Evolutionary conservation across 2,888 invertebrate species (phyloP).

Genomic region (Trilocha varians): DNA sequence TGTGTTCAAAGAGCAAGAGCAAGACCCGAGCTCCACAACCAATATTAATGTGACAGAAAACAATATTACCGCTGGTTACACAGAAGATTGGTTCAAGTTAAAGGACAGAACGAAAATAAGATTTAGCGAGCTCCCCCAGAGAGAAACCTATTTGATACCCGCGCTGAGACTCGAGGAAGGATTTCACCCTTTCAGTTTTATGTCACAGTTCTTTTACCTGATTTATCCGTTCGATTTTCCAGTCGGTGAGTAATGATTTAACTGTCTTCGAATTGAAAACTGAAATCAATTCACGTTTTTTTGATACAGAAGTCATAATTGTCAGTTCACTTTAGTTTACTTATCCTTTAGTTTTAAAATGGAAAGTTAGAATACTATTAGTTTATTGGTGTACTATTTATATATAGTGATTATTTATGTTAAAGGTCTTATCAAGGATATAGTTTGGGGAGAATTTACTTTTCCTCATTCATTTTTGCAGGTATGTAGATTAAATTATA

Average conservation of each 20-base stretch:
- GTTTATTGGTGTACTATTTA: conserved; percentile 4
- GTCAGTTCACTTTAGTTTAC: no score
- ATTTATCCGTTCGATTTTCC: conserved; percentile 79
- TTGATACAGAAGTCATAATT: background rate
- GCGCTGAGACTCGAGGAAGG: conserved; percentile 74
- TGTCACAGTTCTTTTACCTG: conserved; percentile 74
- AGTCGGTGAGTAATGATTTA: conserved; percentile 63
- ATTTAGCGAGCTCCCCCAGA: conserved; percentile 60
- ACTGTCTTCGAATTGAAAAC: conserved; percentile 5
- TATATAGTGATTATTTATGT: conserved; percentile 9
- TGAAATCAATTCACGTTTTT: no score
- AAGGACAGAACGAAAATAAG: conserved; percentile 58
- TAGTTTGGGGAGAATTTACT: conserved; percentile 56
- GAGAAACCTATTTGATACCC: conserved; percentile 63
- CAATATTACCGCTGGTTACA: conserved; percentile 41
- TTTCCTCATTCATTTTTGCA: conserved; percentile 64
- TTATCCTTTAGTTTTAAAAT: no score
- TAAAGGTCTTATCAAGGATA: conserved; percentile 59
- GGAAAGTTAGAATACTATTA: no score
- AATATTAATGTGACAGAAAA: conserved; percentile 38
- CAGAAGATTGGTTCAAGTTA: conserved; percentile 53
- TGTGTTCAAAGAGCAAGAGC: conserved; percentile 31
- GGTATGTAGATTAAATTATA: conserved; percentile 29
- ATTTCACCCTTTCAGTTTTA: conserved; percentile 75
- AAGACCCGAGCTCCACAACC: conserved; percentile 34